Conservation (phyloP, 2,797 vertebrate genomes). For the Steatocranus sp. region DNA sequence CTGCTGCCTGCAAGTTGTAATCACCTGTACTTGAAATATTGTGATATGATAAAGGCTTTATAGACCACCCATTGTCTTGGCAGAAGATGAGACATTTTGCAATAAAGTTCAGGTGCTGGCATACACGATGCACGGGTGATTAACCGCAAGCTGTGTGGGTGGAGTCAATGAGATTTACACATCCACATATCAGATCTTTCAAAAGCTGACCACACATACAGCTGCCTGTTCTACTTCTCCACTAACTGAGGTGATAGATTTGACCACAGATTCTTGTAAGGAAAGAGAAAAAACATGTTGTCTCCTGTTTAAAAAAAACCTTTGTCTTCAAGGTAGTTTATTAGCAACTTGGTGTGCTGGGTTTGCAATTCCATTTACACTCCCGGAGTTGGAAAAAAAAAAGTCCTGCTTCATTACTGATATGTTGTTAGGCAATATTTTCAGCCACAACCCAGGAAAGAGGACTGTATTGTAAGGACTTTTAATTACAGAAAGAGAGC, state of each 20-base stretch:
- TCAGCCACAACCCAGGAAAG: background rate
- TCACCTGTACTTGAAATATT: background rate
- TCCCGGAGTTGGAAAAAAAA: conserved; percentile 12
- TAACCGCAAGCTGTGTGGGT: background rate
- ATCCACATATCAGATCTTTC: background rate
- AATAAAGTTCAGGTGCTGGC: background rate
- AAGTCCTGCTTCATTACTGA: background rate
- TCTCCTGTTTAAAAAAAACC: background rate
- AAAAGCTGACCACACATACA: background rate
- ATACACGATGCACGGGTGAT: conserved; percentile 3
- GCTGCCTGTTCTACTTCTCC: background rate
- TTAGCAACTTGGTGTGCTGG: background rate
- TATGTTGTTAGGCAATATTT: conserved; percentile 17
- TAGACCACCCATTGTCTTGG: background rate
- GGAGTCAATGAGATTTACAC: background rate
- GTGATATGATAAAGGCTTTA: background rate
- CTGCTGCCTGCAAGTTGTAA: background rate
- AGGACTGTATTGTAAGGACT: background rate
- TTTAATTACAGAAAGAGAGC: conserved; percentile 33
- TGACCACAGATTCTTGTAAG: background rate
- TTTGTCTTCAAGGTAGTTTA: background rate
- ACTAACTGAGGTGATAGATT: background rate
- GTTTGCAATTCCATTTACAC: conserved; percentile 30
- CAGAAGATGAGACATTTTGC: background rate
- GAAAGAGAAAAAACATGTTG: background rate